A percentile compares a stretch with the other conserved stretches of the same genome.
Conservation (phyloP, 92 coral and sea anemone species). For the Palythoa grandiflora region DNA sequence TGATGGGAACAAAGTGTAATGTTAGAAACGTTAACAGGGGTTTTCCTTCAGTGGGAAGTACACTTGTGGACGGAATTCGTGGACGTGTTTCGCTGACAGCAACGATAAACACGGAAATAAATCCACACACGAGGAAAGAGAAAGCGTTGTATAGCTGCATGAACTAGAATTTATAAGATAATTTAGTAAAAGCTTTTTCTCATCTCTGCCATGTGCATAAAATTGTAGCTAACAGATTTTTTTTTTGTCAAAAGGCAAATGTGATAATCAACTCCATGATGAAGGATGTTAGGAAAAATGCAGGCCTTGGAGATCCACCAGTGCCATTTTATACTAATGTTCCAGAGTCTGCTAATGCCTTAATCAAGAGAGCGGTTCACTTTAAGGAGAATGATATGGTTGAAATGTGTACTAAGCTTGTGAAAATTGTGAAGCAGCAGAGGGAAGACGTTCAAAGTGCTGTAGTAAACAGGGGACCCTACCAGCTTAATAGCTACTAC, state of each 20-base stretch:
- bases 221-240: not conserved
- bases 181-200: not conserved
- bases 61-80: not conserved
- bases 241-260: not conserved
- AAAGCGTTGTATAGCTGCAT: not conserved
- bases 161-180: not conserved
- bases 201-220: too few species aligned
- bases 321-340: not conserved
- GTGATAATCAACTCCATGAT: not conserved
- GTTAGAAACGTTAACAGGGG: too few species aligned
- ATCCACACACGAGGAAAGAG: too few species aligned
- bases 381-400: conserved; percentile 1
- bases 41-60: too few species aligned
- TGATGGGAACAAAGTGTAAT: too few species aligned
- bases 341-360: not conserved
- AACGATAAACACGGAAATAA: not conserved
- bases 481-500: too few species aligned
- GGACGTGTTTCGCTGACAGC: not conserved
- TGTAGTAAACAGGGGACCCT: too few species aligned
- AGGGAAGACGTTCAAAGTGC: not conserved
- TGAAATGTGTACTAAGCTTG: conserved; percentile 3
- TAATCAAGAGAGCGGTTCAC: not conserved
- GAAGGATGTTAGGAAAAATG: not conserved
- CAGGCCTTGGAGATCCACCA: not conserved
- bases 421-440: conserved; percentile 12